These are phyloP conservation scores for Blastobasis adustella DNA, from an alignment of 2,888 invertebrate species.

Conservation along the genomic window DNA sequence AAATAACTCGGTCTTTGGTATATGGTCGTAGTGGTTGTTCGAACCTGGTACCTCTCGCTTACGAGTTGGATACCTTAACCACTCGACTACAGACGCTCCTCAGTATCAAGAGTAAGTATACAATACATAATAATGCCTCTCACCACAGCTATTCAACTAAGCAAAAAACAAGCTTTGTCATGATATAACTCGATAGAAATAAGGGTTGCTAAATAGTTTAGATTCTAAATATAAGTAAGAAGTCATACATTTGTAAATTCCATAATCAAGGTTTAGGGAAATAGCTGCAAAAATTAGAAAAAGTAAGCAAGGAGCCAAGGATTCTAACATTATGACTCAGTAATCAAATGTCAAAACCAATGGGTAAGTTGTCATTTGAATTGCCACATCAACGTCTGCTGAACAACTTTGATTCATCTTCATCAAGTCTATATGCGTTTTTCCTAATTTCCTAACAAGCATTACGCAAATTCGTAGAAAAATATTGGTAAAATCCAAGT, in stretches of 20 bases:
- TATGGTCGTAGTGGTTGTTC: too few relatives aligned
- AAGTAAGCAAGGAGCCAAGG: constrained; percentile 6
- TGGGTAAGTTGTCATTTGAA: constrained; percentile 47
- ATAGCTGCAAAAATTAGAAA: constrained; percentile 20
- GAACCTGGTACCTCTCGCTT: too few relatives aligned
- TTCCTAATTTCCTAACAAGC: not conserved
- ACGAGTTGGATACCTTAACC: too few relatives aligned
- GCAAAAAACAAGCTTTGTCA: too few relatives aligned
- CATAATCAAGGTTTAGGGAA: not conserved
- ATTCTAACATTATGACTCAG: constrained; percentile 56
- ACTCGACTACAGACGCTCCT: too few relatives aligned
- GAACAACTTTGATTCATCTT: too few relatives aligned
- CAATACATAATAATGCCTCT: too few relatives aligned
- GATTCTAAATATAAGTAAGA: not conserved
- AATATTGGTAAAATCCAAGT: constrained; percentile 10
- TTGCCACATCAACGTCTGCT: constrained; percentile 56
- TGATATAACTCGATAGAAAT: too few relatives aligned
- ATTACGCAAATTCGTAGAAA: not conserved
- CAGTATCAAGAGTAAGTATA: too few relatives aligned
- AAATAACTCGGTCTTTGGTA: too few relatives aligned
- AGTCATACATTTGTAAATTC: not conserved
- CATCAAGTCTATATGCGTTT: constrained; percentile 12
- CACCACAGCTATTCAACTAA: too few relatives aligned
- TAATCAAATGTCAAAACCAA: constrained; percentile 66
- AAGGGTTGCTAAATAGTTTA: not conserved